Conservation (phyloP, 2,113 vertebrate species). For the Sterrhoptilus dennistouni region DNA sequence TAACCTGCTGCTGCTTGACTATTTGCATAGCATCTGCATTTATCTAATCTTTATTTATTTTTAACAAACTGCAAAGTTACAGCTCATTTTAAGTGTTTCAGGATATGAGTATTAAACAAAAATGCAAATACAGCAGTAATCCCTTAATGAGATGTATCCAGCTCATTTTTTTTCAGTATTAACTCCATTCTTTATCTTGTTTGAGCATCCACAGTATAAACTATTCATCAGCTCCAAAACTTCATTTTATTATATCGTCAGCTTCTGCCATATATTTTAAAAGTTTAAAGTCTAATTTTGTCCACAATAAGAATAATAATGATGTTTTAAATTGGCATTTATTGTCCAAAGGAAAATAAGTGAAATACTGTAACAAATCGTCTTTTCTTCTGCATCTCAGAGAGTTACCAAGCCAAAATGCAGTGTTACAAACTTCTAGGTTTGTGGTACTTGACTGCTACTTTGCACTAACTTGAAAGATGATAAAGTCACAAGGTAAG, state of each 20-base stretch:
- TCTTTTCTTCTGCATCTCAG: background rate
- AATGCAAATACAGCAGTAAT: conserved; percentile 71
- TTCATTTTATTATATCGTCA: conserved; percentile 53
- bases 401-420: background rate
- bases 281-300: conserved; percentile 38
- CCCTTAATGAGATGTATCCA: conserved; percentile 71
- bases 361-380: background rate
- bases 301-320: background rate
- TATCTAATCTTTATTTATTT: conserved; percentile 69
- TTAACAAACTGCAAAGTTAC: conserved; percentile 67
- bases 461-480: background rate
- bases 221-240: conserved; percentile 32
- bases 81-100: conserved; percentile 71
- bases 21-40: conserved; percentile 64
- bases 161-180: conserved; percentile 70
- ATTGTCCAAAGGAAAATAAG: background rate
- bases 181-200: conserved; percentile 49
- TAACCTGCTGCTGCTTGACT: conserved; percentile 51
- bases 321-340: background rate
- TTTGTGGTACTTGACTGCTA: background rate
- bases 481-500: background rate
- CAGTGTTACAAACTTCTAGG: background rate
- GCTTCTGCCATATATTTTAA: background rate
- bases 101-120: conserved; percentile 69
- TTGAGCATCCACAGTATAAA: conserved; percentile 19